Evolutionary conservation across 2,797 vertebrate genomes (phyloP).

Genomic region (Coregonus ussuriensis): DNA sequence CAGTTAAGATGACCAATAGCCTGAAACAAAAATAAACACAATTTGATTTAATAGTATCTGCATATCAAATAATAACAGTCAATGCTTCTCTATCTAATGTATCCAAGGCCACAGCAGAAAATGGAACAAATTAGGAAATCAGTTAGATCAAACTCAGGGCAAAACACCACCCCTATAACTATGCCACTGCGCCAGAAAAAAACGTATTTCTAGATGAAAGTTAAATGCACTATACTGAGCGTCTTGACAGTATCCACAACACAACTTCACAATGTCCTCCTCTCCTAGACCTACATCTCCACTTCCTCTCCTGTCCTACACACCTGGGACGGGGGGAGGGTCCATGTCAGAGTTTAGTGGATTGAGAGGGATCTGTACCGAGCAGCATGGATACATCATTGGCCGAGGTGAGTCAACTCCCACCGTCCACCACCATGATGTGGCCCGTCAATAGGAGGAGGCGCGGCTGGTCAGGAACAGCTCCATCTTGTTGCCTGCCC

Average conservation of each 20-base stretch:
- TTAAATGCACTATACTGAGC: neutral
- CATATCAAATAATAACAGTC: neutral
- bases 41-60: conserved; percentile 28
- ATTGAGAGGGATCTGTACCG: conserved; percentile 83
- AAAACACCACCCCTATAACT: neutral
- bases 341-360: conserved; percentile 87
- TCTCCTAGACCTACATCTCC: conserved; percentile 33
- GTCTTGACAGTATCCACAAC: neutral
- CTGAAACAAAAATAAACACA: conserved; percentile 28
- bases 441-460: conserved; percentile 89
- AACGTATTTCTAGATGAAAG: neutral
- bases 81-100: neutral
- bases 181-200: neutral
- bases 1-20: conserved; percentile 46
- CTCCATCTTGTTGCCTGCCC: conserved; percentile 93
- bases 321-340: conserved; percentile 71
- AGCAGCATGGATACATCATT: conserved; percentile 80
- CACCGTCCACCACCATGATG: conserved; percentile 89
- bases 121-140: neutral
- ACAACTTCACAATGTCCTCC: neutral
- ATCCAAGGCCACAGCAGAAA: neutral
- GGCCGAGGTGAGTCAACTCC: conserved; percentile 86
- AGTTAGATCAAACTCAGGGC: neutral
- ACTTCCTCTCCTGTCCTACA: conserved; percentile 68
- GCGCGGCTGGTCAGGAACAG: conserved; percentile 89